Percentiles rank a stretch among this genome's conserved stretches.
phyloP scores from a whole-genome alignment of 2,888 invertebrate species.

The Cheilosia vulpina region DNA sequence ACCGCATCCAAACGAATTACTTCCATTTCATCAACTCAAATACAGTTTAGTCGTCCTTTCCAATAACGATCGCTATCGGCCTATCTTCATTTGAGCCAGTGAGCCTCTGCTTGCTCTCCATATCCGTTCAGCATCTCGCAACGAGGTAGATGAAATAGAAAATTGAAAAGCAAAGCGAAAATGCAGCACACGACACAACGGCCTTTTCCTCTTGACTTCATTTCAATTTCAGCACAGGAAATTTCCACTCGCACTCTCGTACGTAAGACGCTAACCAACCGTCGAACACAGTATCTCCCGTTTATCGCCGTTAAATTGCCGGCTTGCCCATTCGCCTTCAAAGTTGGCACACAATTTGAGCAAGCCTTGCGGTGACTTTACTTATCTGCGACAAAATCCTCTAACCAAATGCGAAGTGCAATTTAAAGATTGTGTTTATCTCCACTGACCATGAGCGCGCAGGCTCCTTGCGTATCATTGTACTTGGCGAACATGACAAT shows the following conservation, averaged over 20 bases:
- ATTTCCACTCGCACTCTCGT: too few relatives aligned
- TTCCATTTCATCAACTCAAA: slow-evolving; percentile 67
- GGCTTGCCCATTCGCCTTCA: neutral
- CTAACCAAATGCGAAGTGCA: slow-evolving; percentile 18
- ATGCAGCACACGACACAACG: slow-evolving; percentile 2
- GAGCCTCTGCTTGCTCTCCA: neutral
- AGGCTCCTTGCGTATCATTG: neutral
- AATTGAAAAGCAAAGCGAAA: slow-evolving; percentile 4
- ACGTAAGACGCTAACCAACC: slow-evolving; percentile 10
- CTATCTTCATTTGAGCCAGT: slow-evolving; percentile 18
- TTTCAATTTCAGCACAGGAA: slow-evolving; percentile 41
- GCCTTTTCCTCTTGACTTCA: slow-evolving; percentile 53
- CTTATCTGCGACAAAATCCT: slow-evolving; percentile 11
- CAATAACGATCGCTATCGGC: slow-evolving; percentile 14
- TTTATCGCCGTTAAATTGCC: slow-evolving; percentile 17
- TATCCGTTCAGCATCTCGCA: neutral
- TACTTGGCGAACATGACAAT: slow-evolving; percentile 7
- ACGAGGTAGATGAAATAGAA: neutral
- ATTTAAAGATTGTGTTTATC: slow-evolving; percentile 22
- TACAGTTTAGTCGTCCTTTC: slow-evolving; percentile 38
- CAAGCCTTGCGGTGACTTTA: slow-evolving; percentile 14
- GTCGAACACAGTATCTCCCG: neutral
- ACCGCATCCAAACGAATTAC: slow-evolving; percentile 42
- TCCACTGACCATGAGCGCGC: slow-evolving; percentile 10
- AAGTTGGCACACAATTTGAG: slow-evolving; percentile 12